These are phyloP conservation scores for Stomatorhinus ivindoensis DNA, from an alignment of 2,113 vertebrate genomes.

Conservation along the genomic window DNA sequence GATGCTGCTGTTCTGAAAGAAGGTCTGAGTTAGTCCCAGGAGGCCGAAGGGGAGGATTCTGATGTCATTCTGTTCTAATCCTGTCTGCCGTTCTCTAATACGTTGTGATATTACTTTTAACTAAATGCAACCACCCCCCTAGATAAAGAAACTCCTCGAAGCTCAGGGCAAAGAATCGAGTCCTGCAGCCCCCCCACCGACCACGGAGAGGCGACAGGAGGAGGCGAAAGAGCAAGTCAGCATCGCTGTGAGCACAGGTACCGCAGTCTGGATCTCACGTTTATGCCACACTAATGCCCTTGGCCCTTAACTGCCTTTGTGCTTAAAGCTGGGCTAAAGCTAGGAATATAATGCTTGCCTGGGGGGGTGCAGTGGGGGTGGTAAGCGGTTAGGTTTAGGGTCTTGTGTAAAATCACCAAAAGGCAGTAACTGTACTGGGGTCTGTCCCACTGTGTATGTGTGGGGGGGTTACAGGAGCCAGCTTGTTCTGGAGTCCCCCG, in stretches of 20 bases:
- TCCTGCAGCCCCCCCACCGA: slow-evolving; percentile 29
- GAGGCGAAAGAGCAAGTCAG: slow-evolving; percentile 67
- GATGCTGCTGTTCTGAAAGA: neutral
- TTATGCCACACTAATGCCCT: neutral
- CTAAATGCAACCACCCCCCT: neutral
- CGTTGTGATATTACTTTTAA: neutral
- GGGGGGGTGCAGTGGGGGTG: neutral
- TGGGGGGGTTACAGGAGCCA: slow-evolving; percentile 66
- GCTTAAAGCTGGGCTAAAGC: neutral
- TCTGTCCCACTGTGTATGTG: neutral
- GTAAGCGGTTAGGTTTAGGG: neutral
- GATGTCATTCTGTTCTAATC: neutral
- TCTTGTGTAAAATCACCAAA: neutral
- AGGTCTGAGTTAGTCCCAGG: neutral
- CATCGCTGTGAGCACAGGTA: slow-evolving; percentile 91
- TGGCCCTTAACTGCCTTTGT: neutral
- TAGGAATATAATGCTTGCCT: neutral
- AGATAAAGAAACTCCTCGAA: slow-evolving; percentile 88
- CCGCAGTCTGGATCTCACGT: neutral
- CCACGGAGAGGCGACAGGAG: slow-evolving; percentile 22
- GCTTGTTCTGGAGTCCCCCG: slow-evolving; percentile 77
- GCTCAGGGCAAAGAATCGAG: slow-evolving; percentile 59
- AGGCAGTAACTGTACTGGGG: neutral
- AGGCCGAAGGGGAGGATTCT: neutral
- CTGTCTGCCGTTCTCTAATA: neutral